These are phyloP conservation scores for Ditylenchus weischeri DNA, from an alignment of 2,888 invertebrate genomes.

Conservation along the genomic window DNA sequence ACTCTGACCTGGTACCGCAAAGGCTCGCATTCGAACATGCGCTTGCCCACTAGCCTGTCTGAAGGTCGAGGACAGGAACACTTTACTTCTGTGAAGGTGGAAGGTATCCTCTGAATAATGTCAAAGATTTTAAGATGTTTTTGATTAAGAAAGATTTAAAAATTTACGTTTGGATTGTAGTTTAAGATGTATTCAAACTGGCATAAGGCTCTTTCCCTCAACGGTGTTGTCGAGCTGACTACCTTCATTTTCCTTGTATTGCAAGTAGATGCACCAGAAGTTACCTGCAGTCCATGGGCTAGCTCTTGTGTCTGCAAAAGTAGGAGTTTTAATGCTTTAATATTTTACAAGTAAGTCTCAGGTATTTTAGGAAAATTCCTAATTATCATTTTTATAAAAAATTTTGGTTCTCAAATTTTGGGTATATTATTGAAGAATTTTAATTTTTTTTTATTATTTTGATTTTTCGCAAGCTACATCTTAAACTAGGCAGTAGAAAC, in stretches of 20 bases:
- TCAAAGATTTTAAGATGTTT: background rate
- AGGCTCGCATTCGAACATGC: conserved; percentile 57
- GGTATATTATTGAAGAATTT: too few relatives aligned
- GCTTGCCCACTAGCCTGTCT: conserved; percentile 48
- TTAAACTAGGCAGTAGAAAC: too few relatives aligned
- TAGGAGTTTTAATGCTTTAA: too few relatives aligned
- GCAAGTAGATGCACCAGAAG: conserved; percentile 51
- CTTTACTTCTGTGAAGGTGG: conserved; percentile 56
- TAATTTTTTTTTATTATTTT: too few relatives aligned
- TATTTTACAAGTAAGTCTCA: too few relatives aligned
- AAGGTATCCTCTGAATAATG: conserved; percentile 52
- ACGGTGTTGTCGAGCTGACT: conserved; percentile 49
- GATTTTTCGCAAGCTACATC: too few relatives aligned
- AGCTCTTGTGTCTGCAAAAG: conserved; percentile 43
- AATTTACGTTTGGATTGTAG: conserved; percentile 54
- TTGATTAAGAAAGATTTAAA: background rate
- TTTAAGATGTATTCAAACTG: conserved; percentile 57
- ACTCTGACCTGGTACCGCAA: conserved; percentile 55
- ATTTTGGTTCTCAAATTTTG: too few relatives aligned
- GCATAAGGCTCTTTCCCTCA: conserved; percentile 55
- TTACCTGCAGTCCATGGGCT: conserved; percentile 53
- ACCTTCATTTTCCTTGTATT: conserved; percentile 49
- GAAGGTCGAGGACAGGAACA: conserved; percentile 55
- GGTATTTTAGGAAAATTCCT: background rate
- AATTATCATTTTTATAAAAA: too few relatives aligned